These are phyloP conservation scores for Chelonoidis abingdonii DNA, from an alignment of 2,113 vertebrate species.

Conservation along the genomic window DNA sequence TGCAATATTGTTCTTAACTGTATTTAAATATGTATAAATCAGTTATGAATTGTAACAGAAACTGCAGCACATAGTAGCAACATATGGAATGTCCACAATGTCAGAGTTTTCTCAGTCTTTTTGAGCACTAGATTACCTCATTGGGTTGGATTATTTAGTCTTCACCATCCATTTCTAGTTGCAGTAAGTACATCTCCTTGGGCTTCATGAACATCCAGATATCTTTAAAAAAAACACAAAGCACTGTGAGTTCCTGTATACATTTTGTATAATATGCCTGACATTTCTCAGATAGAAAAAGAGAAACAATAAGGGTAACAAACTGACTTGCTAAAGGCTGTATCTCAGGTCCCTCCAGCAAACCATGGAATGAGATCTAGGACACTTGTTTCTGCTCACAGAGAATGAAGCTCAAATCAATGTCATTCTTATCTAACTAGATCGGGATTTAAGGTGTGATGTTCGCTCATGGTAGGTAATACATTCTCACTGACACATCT, in stretches of 20 bases:
- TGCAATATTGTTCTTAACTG: background rate
- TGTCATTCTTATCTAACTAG: background rate
- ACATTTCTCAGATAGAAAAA: background rate
- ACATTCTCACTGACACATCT: background rate
- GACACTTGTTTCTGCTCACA: background rate
- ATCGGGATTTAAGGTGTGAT: background rate
- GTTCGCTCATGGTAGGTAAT: background rate
- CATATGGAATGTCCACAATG: background rate
- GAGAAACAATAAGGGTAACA: background rate
- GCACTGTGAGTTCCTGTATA: background rate
- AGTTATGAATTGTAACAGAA: background rate
- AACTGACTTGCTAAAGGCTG: background rate
- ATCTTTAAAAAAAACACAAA: background rate
- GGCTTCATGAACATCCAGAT: background rate
- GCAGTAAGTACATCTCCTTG: background rate
- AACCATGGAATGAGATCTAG: background rate
- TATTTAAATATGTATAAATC: background rate
- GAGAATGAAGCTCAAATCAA: background rate
- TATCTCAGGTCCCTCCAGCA: background rate
- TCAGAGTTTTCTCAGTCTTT: background rate
- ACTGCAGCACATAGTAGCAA: background rate
- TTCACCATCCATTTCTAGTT: background rate
- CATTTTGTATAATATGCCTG: background rate
- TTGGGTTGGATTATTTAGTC: background rate
- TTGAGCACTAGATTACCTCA: background rate